Conservation (phyloP, 2,888 invertebrate species). For the Orthosia cruda region DNA sequence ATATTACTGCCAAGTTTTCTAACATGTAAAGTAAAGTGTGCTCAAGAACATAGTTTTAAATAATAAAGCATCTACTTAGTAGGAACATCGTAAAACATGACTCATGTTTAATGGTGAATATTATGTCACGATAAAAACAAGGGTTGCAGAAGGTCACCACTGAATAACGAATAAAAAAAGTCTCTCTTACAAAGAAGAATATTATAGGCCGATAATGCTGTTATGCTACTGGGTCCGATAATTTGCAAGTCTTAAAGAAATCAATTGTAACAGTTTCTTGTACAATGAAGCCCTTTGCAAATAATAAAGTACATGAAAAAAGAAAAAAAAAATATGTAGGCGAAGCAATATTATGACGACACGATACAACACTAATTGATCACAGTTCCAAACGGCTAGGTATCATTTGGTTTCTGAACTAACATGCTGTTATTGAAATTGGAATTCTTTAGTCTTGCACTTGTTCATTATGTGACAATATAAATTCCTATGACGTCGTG, state of each 20-base stretch:
- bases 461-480: not conserved
- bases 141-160: not conserved
- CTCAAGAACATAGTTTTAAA: not conserved
- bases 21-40: not conserved
- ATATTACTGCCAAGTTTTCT: conserved; percentile 24
- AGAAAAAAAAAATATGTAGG: too few species aligned
- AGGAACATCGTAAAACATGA: not conserved
- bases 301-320: not conserved
- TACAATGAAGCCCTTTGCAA: not conserved
- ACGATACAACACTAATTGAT: too few species aligned
- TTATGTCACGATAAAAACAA: not conserved
- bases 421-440: not conserved
- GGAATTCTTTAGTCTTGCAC: not conserved
- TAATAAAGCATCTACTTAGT: conserved; percentile 10
- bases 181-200: too few species aligned
- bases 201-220: too few species aligned
- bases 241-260: not conserved
- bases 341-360: too few species aligned
- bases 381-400: not conserved
- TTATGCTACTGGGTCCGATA: too few species aligned
- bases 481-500: conserved; percentile 25
- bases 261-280: not conserved
- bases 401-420: not conserved
- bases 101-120: not conserved
- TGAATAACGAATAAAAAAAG: not conserved